phyloP scores from a whole-genome alignment of 2,797 vertebrate species.

The Phrynocephalus forsythii region DNA sequence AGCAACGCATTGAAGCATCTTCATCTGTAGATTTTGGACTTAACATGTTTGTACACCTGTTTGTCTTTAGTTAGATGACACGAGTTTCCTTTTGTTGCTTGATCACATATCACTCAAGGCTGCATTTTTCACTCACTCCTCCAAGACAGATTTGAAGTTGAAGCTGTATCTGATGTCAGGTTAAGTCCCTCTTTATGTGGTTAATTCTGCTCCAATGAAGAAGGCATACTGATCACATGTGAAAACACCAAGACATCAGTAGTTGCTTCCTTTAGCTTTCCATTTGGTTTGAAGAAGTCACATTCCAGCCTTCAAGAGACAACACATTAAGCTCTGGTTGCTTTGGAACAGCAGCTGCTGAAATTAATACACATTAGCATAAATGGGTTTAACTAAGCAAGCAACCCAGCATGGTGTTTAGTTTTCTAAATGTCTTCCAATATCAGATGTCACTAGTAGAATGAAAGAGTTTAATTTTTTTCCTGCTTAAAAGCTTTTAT shows the following conservation, averaged over 20 bases:
- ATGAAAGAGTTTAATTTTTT: slow-evolving; percentile 63
- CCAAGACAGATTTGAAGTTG: background rate
- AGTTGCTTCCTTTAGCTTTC: background rate
- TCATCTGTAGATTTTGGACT: background rate
- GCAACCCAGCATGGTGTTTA: slow-evolving; percentile 44
- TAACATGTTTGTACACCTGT: background rate
- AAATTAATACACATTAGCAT: slow-evolving; percentile 55
- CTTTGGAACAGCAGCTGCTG: slow-evolving; percentile 25
- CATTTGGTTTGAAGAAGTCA: slow-evolving; percentile 23
- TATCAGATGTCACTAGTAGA: slow-evolving; percentile 63
- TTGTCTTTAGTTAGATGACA: too few species aligned
- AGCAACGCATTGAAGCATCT: background rate
- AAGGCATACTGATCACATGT: background rate
- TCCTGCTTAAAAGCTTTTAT: slow-evolving; percentile 63
- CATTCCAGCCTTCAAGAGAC: slow-evolving; percentile 1
- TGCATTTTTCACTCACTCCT: background rate
- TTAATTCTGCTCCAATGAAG: background rate
- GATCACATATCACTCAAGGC: too few species aligned
- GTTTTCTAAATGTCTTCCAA: slow-evolving; percentile 58
- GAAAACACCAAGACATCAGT: background rate
- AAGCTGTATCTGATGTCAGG: background rate
- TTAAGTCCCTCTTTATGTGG: background rate
- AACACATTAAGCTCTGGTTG: slow-evolving; percentile 19
- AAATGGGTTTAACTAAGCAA: slow-evolving; percentile 59
- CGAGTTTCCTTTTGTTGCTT: too few species aligned